phyloP scores from a whole-genome alignment of 2,888 invertebrate genomes.

The Apodemia duryi region DNA sequence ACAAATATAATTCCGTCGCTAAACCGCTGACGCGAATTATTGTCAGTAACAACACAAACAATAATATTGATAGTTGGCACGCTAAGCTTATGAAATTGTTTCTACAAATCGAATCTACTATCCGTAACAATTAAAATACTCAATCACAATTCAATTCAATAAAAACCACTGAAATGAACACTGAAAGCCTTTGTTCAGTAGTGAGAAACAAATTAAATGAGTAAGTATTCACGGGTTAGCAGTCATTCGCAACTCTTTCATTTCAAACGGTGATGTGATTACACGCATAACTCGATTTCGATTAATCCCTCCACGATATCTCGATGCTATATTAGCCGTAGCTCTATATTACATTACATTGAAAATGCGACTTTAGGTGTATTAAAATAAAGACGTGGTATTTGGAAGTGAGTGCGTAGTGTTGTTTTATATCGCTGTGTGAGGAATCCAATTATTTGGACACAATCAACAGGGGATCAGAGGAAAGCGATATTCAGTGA shows the following conservation, averaged over 20 bases:
- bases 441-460: constrained; percentile 64
- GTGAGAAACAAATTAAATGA: constrained; percentile 22
- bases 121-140: constrained; percentile 11
- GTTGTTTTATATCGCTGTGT: constrained; percentile 29
- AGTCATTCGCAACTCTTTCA: constrained; percentile 32
- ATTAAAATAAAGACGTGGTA: constrained; percentile 12
- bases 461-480: constrained; percentile 57
- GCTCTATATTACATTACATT: constrained; percentile 16
- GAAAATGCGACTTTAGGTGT: constrained; percentile 20
- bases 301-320: constrained; percentile 38
- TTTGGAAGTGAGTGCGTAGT: constrained; percentile 24
- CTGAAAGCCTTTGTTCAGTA: constrained; percentile 8
- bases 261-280: constrained; percentile 33
- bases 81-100: constrained; percentile 7
- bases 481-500: constrained; percentile 28
- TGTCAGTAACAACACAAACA: too few species aligned
- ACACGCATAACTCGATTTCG: constrained; percentile 40
- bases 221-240: constrained; percentile 23
- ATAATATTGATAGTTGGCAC: too few species aligned
- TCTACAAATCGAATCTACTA: neutral
- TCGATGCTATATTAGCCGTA: constrained; percentile 10
- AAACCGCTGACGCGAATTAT: too few species aligned
- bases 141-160: constrained; percentile 7
- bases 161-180: constrained; percentile 11
- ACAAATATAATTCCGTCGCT: too few species aligned